Percentiles rank a stretch among this genome's conserved stretches.
These are phyloP conservation scores for Cyprinus carpio DNA, from an alignment of 2,113 vertebrate species.

Conservation along the genomic window DNA sequence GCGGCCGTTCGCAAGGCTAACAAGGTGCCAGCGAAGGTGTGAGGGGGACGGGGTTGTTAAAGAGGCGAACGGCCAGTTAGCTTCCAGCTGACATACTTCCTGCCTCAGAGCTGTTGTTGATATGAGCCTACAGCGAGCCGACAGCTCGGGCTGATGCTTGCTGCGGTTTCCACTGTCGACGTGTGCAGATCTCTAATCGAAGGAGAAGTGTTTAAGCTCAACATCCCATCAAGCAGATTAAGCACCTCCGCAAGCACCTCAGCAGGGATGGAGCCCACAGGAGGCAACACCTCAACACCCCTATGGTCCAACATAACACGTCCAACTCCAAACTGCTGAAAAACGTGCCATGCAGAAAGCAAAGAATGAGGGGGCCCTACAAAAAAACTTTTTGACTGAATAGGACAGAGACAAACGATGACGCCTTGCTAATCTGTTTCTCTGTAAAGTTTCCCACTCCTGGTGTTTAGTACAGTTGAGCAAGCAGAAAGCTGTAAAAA, in stretches of 20 bases:
- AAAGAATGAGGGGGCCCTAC: background rate
- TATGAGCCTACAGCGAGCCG: conserved; percentile 65
- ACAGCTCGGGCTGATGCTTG: conserved; percentile 55
- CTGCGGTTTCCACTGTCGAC: conserved; percentile 52
- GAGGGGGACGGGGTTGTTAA: conserved; percentile 58
- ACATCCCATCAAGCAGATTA: conserved; percentile 61
- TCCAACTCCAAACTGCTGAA: too few species aligned
- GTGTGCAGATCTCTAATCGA: conserved; percentile 60
- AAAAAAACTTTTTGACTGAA: background rate
- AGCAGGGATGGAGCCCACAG: conserved; percentile 20
- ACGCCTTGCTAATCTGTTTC: conserved; percentile 10
- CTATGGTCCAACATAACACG: background rate
- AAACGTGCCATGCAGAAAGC: too few species aligned
- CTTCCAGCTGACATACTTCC: conserved; percentile 74
- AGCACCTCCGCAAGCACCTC: conserved; percentile 31
- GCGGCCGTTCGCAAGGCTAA: conserved; percentile 6
- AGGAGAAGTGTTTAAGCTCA: conserved; percentile 57
- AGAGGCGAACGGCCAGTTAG: conserved; percentile 56
- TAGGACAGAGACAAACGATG: background rate
- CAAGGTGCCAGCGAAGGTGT: conserved; percentile 55
- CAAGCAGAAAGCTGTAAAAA: background rate
- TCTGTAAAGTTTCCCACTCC: background rate
- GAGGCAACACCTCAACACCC: conserved; percentile 2
- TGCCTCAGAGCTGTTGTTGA: conserved; percentile 74
- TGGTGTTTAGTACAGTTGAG: background rate